Conservation (phyloP, 2,888 invertebrate species). For the Hanleya hanleyi region DNA sequence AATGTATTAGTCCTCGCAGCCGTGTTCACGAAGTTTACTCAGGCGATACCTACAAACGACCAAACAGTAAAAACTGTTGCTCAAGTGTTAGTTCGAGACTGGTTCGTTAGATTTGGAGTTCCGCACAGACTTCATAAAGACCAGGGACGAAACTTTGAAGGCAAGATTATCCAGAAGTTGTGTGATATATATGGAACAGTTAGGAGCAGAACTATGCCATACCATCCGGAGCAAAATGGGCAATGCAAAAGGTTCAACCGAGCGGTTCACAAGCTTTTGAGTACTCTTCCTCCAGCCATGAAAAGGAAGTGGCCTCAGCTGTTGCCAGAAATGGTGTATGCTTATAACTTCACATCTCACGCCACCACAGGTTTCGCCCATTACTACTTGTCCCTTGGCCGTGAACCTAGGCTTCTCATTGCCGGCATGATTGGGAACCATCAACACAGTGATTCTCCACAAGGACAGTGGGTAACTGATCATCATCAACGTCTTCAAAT, state of each 20-base stretch:
- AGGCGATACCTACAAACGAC: slow-evolving; percentile 8
- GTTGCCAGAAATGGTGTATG: slow-evolving; percentile 5
- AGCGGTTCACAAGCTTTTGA: neutral
- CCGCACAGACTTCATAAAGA: neutral
- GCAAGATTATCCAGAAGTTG: neutral
- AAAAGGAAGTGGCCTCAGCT: slow-evolving; percentile 19
- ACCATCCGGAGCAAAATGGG: neutral
- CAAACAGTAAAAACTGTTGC: slow-evolving; percentile 6
- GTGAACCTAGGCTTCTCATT: slow-evolving; percentile 20
- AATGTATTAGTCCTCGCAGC: too few relatives aligned
- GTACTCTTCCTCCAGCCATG: neutral
- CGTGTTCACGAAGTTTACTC: slow-evolving; percentile 5
- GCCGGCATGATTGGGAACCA: slow-evolving; percentile 10
- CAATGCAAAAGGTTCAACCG: neutral
- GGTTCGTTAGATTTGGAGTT: slow-evolving; percentile 9
- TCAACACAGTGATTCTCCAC: too few relatives aligned
- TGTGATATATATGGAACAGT: neutral
- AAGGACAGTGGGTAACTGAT: too few relatives aligned
- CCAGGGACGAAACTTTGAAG: neutral
- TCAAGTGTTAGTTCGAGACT: slow-evolving; percentile 10
- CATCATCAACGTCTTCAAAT: too few relatives aligned
- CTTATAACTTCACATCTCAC: slow-evolving; percentile 15
- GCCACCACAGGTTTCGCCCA: slow-evolving; percentile 10
- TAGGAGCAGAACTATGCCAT: neutral
- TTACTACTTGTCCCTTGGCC: slow-evolving; percentile 18